Percentiles rank a stretch among this genome's conserved stretches.
Conservation (phyloP, 2,113 vertebrate genomes). For the Lucifuga dentata region DNA sequence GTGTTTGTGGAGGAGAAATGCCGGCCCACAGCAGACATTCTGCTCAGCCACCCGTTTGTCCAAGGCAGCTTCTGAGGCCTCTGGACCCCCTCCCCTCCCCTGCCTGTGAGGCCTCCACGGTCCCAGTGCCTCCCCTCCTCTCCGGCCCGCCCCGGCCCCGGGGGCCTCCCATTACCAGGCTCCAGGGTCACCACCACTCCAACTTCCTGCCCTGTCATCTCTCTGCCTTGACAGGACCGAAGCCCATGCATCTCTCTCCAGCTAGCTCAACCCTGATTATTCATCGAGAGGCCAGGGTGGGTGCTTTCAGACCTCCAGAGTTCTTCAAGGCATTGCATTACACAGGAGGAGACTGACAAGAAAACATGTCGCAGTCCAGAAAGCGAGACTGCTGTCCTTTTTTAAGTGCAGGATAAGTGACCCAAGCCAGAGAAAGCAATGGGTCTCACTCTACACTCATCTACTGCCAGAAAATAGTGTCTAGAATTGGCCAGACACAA, state of each 20-base stretch:
- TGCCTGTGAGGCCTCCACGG: slow-evolving; percentile 32
- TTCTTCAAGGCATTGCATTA: slow-evolving; percentile 30
- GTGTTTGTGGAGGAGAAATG: slow-evolving; percentile 93
- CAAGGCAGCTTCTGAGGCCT: slow-evolving; percentile 84
- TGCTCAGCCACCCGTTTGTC: slow-evolving; percentile 89
- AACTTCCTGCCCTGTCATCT: slow-evolving; percentile 48
- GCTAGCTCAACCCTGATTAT: slow-evolving; percentile 40
- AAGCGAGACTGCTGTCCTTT: slow-evolving; percentile 43
- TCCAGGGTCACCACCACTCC: slow-evolving; percentile 48
- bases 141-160: slow-evolving; percentile 40
- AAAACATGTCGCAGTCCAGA: slow-evolving; percentile 52
- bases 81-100: slow-evolving; percentile 28
- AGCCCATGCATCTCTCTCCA: slow-evolving; percentile 43
- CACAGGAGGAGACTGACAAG: slow-evolving; percentile 28
- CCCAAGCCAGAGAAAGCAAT: slow-evolving; percentile 33
- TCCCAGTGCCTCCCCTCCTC: slow-evolving; percentile 41
- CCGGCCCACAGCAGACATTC: slow-evolving; percentile 88
- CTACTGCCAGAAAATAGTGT: slow-evolving; percentile 52
- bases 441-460: slow-evolving; percentile 33
- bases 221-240: slow-evolving; percentile 67
- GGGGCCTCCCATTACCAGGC: slow-evolving; percentile 33
- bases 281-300: slow-evolving; percentile 45
- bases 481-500: slow-evolving; percentile 4
- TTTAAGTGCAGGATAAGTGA: slow-evolving; percentile 44
- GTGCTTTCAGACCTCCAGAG: slow-evolving; percentile 44